Evolutionary conservation across 1,140 invertebrate species (phyloP), one percentile per base, ranked within the genome.

Genomic region (Scylla paramamosain): DNA sequence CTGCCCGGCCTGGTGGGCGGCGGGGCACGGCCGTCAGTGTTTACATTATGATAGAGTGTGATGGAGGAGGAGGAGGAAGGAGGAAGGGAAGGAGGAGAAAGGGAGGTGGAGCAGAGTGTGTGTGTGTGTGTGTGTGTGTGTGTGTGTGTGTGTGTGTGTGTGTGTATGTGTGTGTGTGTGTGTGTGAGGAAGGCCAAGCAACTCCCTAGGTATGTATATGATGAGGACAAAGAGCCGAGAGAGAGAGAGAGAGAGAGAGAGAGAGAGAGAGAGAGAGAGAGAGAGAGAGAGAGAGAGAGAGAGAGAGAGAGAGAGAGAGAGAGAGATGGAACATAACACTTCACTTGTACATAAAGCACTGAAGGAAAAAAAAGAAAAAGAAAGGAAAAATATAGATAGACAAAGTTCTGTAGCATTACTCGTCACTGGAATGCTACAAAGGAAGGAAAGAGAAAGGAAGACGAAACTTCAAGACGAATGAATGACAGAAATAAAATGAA

Each of bases 91-190:
- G n/a, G 12, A 4, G 83, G 6, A 10, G n/a, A 84, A 4, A 10
- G n/a, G 29, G 45, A 45, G 39, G 88, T 3, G 28, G 88, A 32
- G 88, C 3, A 90, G 39, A 3, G 12, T n/a, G 88, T 31, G 88
- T 12, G 12, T 12, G 39, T 45, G 88, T 20, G 32, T 32, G 88
- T 12, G n/a, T 16, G 83, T 28, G 83, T 84, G 83, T 84, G 83
- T 84, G 83, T 84, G 83, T 84, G 83, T 84, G 83, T 84, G 83
- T 84, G 83, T 84, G 83, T 84, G 83, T 84, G 83, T 84, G 83
- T 84, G 77, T 82, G 77, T 82, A 7, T 82, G 77, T 82, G 77
- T 82, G 77, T 82, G 77, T 82, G 77, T 82, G 77, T 82, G 77
- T 82, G 28, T 82, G 28, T 25, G 28, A 82, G 77, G 77, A 25